Percentiles rank a stretch among this genome's conserved stretches.
phyloP scores from a whole-genome alignment of 2,113 vertebrate species.

The Herpetotheres cachinnans region DNA sequence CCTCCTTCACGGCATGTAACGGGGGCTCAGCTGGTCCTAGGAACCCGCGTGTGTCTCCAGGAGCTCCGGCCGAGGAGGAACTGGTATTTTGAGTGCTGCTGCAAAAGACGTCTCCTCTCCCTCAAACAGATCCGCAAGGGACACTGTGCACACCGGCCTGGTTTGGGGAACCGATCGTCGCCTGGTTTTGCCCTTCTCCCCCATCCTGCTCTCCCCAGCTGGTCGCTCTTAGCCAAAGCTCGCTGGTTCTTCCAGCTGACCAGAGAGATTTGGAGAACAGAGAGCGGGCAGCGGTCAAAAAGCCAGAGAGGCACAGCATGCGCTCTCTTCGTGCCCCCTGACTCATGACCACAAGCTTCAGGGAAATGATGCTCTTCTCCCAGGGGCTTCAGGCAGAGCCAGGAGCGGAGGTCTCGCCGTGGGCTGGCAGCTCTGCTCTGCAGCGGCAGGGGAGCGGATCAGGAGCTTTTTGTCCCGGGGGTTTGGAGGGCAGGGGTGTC shows the following conservation, averaged over 20 bases:
- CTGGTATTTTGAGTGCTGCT: not conserved
- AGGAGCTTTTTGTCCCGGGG: not conserved
- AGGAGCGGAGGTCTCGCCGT: not conserved
- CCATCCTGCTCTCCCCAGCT: not conserved
- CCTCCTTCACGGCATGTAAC: not conserved
- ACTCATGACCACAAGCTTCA: not conserved
- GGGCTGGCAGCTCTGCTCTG: not conserved
- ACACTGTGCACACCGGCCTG: not conserved
- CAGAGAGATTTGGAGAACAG: not conserved
- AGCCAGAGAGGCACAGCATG: not conserved
- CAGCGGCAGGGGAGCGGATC: not conserved
- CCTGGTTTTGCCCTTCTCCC: not conserved
- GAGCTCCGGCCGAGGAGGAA: not conserved
- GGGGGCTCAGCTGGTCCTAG: not conserved
- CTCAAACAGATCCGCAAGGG: not conserved
- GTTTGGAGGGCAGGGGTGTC: not conserved
- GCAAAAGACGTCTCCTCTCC: not conserved
- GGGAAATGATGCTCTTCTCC: not conserved
- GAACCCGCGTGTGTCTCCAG: no score
- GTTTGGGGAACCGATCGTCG: not conserved
- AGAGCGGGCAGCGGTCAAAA: not conserved
- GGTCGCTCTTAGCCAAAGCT: not conserved
- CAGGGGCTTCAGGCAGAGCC: not conserved
- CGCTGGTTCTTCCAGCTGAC: not conserved
- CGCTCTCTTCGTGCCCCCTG: no score